Conservation (phyloP, 1,140 invertebrate genomes). For the Pogonognathellus flavescens region DNA sequence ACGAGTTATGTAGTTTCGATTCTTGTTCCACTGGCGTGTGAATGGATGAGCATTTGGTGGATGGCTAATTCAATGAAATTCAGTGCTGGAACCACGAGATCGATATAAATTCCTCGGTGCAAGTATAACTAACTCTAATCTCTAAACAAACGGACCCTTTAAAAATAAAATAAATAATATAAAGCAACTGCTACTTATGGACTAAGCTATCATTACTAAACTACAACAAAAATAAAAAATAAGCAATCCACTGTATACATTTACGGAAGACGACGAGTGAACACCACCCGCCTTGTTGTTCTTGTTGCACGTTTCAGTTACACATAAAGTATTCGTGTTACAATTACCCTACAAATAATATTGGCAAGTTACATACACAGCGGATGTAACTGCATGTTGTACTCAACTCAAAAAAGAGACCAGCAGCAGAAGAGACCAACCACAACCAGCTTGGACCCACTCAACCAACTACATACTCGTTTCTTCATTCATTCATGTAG, state of each 20-base stretch:
- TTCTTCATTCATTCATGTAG: no score
- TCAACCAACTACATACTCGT: no score
- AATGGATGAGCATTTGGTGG: conserved; percentile 48
- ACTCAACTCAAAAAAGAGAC: no score
- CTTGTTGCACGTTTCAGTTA: not conserved
- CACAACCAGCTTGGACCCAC: no score
- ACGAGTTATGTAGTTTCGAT: conserved; percentile 40
- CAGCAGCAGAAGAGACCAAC: no score
- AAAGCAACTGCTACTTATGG: conserved; percentile 16
- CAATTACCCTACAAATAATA: no score
- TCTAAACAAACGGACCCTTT: conserved; percentile 10
- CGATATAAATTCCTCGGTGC: conserved; percentile 38
- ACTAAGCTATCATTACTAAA: conserved; percentile 13
- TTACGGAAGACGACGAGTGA: not conserved
- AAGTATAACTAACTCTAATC: not conserved
- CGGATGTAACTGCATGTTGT: no score
- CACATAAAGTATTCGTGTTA: not conserved
- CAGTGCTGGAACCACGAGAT: conserved; percentile 24
- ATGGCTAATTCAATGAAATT: conserved; percentile 41
- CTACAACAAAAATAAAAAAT: not conserved
- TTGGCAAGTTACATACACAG: no score
- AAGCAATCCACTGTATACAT: not conserved
- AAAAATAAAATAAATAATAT: not conserved
- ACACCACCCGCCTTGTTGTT: conserved; percentile 2
- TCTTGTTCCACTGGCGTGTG: conserved; percentile 42